phyloP scores from a whole-genome alignment of 2,888 invertebrate species.

The Uropetala carovei region DNA sequence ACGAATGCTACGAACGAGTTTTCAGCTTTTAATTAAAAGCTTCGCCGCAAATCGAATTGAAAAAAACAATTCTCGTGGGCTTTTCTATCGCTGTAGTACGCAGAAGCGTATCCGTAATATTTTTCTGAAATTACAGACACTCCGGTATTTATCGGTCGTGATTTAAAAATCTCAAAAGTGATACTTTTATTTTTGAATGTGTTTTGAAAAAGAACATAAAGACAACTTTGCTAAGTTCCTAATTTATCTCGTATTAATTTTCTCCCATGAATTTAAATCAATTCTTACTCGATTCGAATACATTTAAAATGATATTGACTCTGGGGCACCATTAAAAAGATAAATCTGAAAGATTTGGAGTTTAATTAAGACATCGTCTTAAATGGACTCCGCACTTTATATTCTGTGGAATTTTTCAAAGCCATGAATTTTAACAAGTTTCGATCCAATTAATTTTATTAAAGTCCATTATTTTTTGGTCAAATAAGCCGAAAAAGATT shows the following conservation, averaged over 20 bases:
- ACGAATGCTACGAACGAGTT: background rate
- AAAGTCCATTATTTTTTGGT: background rate
- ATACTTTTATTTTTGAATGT: background rate
- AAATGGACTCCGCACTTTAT: too few relatives aligned
- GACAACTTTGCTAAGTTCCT: background rate
- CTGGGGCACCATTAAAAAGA: conserved; percentile 49
- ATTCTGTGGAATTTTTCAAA: background rate
- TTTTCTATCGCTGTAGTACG: too few relatives aligned
- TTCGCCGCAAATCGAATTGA: conserved; percentile 11
- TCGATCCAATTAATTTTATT: background rate
- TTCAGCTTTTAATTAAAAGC: conserved; percentile 39
- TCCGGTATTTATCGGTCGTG: too few relatives aligned
- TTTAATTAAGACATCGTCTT: too few relatives aligned
- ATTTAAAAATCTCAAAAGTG: too few relatives aligned
- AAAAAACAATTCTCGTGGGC: conserved; percentile 8
- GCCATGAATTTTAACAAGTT: background rate
- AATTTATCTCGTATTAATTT: conserved; percentile 36
- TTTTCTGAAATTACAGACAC: too few relatives aligned
- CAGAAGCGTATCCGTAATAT: too few relatives aligned
- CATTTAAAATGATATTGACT: conserved; percentile 51
- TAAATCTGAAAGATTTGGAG: background rate
- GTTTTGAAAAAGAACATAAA: background rate
- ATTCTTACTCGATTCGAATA: conserved; percentile 26
- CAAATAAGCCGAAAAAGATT: background rate
- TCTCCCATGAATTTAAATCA: conserved; percentile 54